Percentiles rank a stretch among this genome's conserved stretches.
Conservation (phyloP, 1,140 invertebrate genomes). For the Samia ricini region DNA sequence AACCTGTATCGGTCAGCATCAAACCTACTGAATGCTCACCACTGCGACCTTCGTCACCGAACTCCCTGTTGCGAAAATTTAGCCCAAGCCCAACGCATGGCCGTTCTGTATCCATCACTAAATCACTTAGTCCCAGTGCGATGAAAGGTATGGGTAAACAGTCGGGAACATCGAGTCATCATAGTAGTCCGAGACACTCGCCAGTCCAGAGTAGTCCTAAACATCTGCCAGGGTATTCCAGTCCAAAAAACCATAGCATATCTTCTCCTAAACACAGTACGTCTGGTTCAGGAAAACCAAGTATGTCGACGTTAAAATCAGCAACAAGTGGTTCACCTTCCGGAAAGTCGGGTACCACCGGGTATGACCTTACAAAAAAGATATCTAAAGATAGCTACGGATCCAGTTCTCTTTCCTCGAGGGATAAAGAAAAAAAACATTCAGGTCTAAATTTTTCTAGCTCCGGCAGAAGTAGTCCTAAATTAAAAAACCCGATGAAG, state of each 20-base stretch:
- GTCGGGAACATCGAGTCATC: slow-evolving; percentile 79
- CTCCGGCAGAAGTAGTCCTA: slow-evolving; percentile 80
- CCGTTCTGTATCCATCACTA: slow-evolving; percentile 77
- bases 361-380: slow-evolving; percentile 72
- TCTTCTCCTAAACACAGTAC: slow-evolving; percentile 87
- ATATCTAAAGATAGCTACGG: slow-evolving; percentile 76
- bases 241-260: slow-evolving; percentile 82
- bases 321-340: slow-evolving; percentile 81
- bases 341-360: slow-evolving; percentile 66
- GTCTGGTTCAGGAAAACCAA: slow-evolving; percentile 89
- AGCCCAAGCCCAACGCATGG: slow-evolving; percentile 83
- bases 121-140: slow-evolving; percentile 77
- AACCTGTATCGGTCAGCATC: slow-evolving; percentile 85
- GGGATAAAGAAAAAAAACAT: slow-evolving; percentile 82
- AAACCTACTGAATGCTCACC: slow-evolving; percentile 84
- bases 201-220: slow-evolving; percentile 88
- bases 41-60: slow-evolving; percentile 80
- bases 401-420: slow-evolving; percentile 68
- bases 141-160: slow-evolving; percentile 77
- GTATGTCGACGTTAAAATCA: slow-evolving; percentile 91
- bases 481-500: slow-evolving; percentile 83
- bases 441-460: slow-evolving; percentile 76
- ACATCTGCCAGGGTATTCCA: slow-evolving; percentile 81
- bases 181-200: slow-evolving; percentile 85
- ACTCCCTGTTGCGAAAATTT: slow-evolving; percentile 82